These are phyloP conservation scores for Gambusia affinis DNA, from an alignment of 2,113 vertebrate genomes.

Conservation along the genomic window DNA sequence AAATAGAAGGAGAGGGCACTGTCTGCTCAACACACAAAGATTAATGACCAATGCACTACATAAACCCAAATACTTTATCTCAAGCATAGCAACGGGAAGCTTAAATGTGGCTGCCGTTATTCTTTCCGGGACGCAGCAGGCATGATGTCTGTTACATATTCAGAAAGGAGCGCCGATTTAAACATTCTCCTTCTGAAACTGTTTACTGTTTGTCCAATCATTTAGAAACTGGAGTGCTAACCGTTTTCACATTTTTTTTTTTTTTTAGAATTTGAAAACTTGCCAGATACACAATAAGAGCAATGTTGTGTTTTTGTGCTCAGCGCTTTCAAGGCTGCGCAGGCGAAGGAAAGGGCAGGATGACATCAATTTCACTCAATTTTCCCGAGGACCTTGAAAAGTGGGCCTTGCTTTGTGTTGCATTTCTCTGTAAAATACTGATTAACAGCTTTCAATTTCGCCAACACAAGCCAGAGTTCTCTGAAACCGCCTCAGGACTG, in stretches of 20 bases:
- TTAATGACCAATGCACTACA: slow-evolving; percentile 66
- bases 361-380: slow-evolving; percentile 63
- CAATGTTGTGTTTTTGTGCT: slow-evolving; percentile 41
- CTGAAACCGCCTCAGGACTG: slow-evolving; percentile 1
- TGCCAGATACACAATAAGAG: slow-evolving; percentile 55
- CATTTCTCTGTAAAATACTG: slow-evolving; percentile 32
- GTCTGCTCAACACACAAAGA: slow-evolving; percentile 59
- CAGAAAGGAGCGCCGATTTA: slow-evolving; percentile 21
- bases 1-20: slow-evolving; percentile 48
- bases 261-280: slow-evolving; percentile 46
- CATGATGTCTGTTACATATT: slow-evolving; percentile 43
- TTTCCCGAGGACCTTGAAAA: slow-evolving; percentile 58
- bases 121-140: slow-evolving; percentile 44
- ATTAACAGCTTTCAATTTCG: slow-evolving; percentile 35
- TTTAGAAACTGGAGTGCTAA: slow-evolving; percentile 35
- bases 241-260: slow-evolving; percentile 42
- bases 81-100: slow-evolving; percentile 67
- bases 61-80: slow-evolving; percentile 75
- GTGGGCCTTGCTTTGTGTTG: slow-evolving; percentile 40
- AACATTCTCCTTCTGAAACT: slow-evolving; percentile 22
- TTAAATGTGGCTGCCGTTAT: slow-evolving; percentile 63
- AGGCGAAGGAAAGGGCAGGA: slow-evolving; percentile 29
- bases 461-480: slow-evolving; percentile 13
- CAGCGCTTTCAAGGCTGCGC: slow-evolving; percentile 54
- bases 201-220: slow-evolving; percentile 38